phyloP scores from a whole-genome alignment of 2,888 invertebrate genomes.

The Pardosa pseudoannulata region DNA sequence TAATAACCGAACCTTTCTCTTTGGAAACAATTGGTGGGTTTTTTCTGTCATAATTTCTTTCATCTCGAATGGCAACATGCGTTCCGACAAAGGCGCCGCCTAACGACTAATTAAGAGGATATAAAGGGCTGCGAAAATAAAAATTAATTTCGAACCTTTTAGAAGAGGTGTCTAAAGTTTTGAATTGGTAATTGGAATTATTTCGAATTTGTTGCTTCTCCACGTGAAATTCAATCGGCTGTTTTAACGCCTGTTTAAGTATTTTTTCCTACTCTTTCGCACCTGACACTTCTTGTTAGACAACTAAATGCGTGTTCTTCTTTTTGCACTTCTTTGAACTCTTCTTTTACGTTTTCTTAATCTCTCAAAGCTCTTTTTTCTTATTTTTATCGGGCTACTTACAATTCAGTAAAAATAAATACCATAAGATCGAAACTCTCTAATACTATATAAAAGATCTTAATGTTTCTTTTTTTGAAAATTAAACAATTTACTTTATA shows the following conservation, averaged over 20 bases:
- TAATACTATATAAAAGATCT: no score
- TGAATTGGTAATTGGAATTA: constrained; percentile 66
- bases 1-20: constrained; percentile 68
- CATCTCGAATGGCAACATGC: constrained; percentile 69
- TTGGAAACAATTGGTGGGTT: constrained; percentile 55
- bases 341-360: background rate
- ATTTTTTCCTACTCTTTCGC: constrained; percentile 21
- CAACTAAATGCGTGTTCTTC: background rate
- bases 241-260: constrained; percentile 36
- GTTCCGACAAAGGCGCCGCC: constrained; percentile 68
- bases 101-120: constrained; percentile 69
- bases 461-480: no score
- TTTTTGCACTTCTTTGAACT: constrained; percentile 1
- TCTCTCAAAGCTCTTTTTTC: background rate
- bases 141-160: constrained; percentile 63
- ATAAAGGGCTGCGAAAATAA: constrained; percentile 52
- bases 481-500: no score
- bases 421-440: no score
- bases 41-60: constrained; percentile 57
- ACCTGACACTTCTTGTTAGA: constrained; percentile 32
- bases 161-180: constrained; percentile 58
- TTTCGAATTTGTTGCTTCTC: constrained; percentile 63
- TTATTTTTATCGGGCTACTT: background rate
- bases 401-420: background rate
- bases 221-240: constrained; percentile 57